A percentile compares a stretch with the other conserved stretches of the same genome.
Conservation (phyloP, 2,797 vertebrate species). For the Girardinus metallicus region DNA sequence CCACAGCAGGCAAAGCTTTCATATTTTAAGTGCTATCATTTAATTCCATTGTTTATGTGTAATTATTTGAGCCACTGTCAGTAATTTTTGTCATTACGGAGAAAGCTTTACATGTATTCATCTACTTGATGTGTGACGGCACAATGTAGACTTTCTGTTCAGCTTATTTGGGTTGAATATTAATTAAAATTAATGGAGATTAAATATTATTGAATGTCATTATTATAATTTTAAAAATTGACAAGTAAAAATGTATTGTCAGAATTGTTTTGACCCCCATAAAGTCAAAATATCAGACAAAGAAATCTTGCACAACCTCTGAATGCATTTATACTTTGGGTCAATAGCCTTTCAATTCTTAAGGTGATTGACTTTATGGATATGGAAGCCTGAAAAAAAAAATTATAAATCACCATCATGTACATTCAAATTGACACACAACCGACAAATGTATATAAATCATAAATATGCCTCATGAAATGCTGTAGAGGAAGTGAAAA, state of each 20-base stretch:
- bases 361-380: constrained; percentile 17
- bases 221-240: not conserved
- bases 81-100: not conserved
- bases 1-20: not conserved
- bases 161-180: not conserved
- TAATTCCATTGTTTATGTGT: not conserved
- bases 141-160: not conserved
- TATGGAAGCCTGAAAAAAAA: not conserved
- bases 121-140: not conserved
- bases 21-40: not conserved
- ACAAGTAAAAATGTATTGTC: not conserved
- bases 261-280: not conserved
- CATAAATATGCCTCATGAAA: not conserved
- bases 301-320: not conserved
- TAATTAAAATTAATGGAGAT: not conserved
- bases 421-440: constrained; percentile 12
- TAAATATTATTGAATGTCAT: not conserved
- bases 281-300: not conserved
- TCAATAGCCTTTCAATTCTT: constrained; percentile 8
- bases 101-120: not conserved
- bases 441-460: not conserved
- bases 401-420: not conserved
- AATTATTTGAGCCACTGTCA: not conserved
- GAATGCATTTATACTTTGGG: constrained; percentile 1
- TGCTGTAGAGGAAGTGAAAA: constrained; percentile 50